Conservation (phyloP, 2,113 vertebrate genomes). For the Psophia crepitans region DNA sequence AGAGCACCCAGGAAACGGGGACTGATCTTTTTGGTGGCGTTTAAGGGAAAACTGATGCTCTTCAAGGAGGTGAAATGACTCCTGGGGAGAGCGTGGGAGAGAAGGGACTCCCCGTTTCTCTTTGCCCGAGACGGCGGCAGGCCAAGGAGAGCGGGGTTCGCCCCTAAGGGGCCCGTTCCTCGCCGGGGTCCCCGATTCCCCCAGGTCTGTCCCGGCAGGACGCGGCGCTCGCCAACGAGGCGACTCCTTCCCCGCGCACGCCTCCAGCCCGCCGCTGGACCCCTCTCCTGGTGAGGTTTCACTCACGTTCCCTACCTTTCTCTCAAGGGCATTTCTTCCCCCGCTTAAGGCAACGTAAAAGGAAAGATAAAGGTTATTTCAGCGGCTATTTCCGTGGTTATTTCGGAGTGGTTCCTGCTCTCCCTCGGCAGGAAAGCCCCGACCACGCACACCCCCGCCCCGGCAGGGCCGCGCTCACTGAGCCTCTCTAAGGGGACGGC, state of each 20-base stretch:
- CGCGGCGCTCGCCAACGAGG: accelerated
- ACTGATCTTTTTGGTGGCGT: neutral
- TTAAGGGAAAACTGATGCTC: neutral
- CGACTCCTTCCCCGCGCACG: accelerated
- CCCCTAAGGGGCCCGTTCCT: no score
- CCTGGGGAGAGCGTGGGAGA: neutral
- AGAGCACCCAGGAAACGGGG: neutral
- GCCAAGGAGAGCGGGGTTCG: no score
- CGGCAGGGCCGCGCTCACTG: accelerated
- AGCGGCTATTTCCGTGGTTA: neutral
- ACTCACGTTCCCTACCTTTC: neutral
- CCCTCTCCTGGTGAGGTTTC: neutral
- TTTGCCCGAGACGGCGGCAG: neutral
- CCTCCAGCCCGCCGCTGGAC: neutral
- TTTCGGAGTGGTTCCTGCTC: neutral
- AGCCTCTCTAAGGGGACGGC: neutral
- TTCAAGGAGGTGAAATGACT: accelerated
- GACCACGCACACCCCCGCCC: accelerated
- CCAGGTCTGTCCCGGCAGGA: neutral
- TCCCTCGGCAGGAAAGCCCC: neutral
- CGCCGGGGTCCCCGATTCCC: neutral
- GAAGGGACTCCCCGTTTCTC: neutral
- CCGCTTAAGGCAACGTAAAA: no score
- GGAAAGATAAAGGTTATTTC: neutral
- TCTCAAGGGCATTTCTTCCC: neutral